Evolutionary conservation across 2,113 vertebrate genomes (phyloP).

Genomic region (Xenopus borealis): DNA sequence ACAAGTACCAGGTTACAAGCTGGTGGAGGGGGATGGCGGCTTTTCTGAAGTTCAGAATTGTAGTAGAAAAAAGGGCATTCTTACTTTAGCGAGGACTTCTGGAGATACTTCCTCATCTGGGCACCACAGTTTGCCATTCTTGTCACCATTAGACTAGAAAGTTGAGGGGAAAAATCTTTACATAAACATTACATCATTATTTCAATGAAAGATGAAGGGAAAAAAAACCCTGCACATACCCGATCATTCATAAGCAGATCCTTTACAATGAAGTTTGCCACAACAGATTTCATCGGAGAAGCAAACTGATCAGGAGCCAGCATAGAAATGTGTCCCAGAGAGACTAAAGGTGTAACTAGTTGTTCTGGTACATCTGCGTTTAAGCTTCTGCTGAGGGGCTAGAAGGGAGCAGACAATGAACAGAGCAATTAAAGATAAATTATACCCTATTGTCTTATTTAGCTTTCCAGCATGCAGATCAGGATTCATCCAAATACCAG

Average conservation of each 20-base stretch:
- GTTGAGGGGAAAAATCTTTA: slow-evolving; percentile 13
- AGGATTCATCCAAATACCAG: too few relatives aligned
- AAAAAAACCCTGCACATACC: slow-evolving; percentile 64
- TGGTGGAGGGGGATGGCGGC: too few relatives aligned
- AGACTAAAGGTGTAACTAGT: slow-evolving; percentile 94
- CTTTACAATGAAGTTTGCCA: slow-evolving; percentile 98
- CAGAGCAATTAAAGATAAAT: background rate
- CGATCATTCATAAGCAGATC: slow-evolving; percentile 98
- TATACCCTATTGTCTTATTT: background rate
- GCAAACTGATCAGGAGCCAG: slow-evolving; percentile 98
- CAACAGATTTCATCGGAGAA: slow-evolving; percentile 98
- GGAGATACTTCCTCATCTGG: slow-evolving; percentile 95
- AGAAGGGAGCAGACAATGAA: slow-evolving; percentile 25
- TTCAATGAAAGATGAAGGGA: slow-evolving; percentile 31
- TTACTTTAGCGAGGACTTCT: slow-evolving; percentile 94
- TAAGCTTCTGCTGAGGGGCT: slow-evolving; percentile 96
- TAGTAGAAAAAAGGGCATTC: background rate
- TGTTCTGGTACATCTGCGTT: slow-evolving; percentile 97
- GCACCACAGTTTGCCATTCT: slow-evolving; percentile 96
- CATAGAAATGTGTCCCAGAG: slow-evolving; percentile 97
- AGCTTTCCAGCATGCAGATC: too few relatives aligned
- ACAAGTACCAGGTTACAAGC: too few relatives aligned
- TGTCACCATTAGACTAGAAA: slow-evolving; percentile 88
- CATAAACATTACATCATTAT: slow-evolving; percentile 14
- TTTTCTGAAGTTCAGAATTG: too few relatives aligned